Evolutionary conservation across 2,797 vertebrate genomes (phyloP), one percentile per base, ranked within the genome.

Genomic region (Gadopsis marmoratus): DNA sequence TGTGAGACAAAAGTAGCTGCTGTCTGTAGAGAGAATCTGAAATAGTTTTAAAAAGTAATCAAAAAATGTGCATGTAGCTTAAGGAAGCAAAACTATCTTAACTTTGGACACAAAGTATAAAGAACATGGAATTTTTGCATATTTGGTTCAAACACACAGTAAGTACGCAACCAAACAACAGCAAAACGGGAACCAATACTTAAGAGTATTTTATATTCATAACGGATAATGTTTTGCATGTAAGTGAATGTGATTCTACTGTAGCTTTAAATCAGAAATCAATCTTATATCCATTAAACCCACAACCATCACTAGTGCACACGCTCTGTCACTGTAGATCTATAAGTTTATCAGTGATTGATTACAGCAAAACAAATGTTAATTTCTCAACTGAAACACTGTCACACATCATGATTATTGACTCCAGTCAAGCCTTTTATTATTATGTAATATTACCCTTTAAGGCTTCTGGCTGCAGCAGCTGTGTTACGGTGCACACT

Each of bases 401-500:
- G 31, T 41, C 35, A 11, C 19, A 21, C 4, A 16, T 43, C 33
- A 51, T 16, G 65, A 33, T 64, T 2, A 0, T 47, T 53, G 11
- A 13, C 1, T 19, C 23, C 35, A 29, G 37, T 2, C 12, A 29
- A 55, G 8, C 7, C 21, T 43, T 14, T 23, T 11, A 1, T 35
- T 2, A 12, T 65, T 7, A 50, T 58, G 14, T 51, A 21, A 35
- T 10, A 3, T 51, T 1, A 6, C 14, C 37, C 10, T 7, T 19
- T 0, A 1, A 12, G n/a, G 41, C 23, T 11, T 26, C 35, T 26
- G 2, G 2, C 41, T 23, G 51, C 67, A 17, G 37, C 17, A 12
- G 43, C 3, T 37, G 62, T 75, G 53, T 19, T 17, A 1, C n/a
- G 39, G 73, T 64, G 58, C 13, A 87, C 71, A 79, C 61, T 84